Evolutionary conservation across 2,888 invertebrate genomes (phyloP), one percentile per base, ranked within the genome.

Genomic region (Lasioglossum villosulum): DNA sequence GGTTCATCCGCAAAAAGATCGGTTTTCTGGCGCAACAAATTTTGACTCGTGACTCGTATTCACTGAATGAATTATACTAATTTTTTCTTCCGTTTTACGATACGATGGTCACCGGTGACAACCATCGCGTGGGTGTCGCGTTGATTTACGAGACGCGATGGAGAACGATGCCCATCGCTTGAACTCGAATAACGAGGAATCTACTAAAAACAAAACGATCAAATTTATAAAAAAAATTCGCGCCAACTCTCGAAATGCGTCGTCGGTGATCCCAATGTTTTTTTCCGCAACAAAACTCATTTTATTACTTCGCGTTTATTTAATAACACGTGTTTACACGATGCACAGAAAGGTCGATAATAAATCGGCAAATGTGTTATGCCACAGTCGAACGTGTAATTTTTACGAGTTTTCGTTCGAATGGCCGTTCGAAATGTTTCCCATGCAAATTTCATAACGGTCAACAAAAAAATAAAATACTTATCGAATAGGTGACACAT

Each of bases 191-290:
- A 70, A 70, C 70, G 56, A 74, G 48, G 59, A 83, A 84, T 70
- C 34, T 84, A 84, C 75, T 84, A 75, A 84, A 84, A 37, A 48
- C 2, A 27, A 19, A 5, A 77, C 59, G 16, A 78, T 84, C 59
- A 78, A 84, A 72, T 84, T 78, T 52, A 71, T 52, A n/a, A 30
- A 30, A 56, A 27, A 70, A 48, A 23, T 48, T 30, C 71, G 23
- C 16, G 16, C 6, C 34, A 14, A 42, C 16, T 39, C 19, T n/a
- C 39, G 19, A 42, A 34, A 66, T 1, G 39, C 10, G 27, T 19
- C 3, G 19, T 19, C 8, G n/a, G 3, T n/a, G 14, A 19, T 52
- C 0, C 19, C 37, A 14, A 30, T 42, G 42, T 37, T 75, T 63
- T 75, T 48, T 27, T 23, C 1, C 42, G 3, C 2, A 71, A 52